These are phyloP conservation scores for Climacteris rufus DNA, from an alignment of 2,113 vertebrate species.

Conservation along the genomic window DNA sequence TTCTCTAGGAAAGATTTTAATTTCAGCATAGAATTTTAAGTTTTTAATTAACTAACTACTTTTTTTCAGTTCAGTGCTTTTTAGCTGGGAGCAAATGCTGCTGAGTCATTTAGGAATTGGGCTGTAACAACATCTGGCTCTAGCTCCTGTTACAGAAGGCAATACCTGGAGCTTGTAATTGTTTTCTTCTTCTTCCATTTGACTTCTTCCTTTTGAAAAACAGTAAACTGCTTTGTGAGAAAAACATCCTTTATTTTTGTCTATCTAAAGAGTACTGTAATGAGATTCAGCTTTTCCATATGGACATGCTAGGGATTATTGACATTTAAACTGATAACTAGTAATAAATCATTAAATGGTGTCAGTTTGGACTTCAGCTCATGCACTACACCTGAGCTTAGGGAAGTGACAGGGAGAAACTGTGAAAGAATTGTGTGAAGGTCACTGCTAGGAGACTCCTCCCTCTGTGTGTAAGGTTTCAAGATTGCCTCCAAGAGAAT, in stretches of 20 bases:
- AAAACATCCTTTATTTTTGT: neutral
- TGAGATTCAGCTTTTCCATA: neutral
- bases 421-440: neutral
- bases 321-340: neutral
- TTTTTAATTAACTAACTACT: constrained; percentile 76
- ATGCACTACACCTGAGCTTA: neutral
- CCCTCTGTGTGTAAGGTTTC: neutral
- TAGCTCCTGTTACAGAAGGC: neutral
- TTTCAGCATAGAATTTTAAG: constrained; percentile 73
- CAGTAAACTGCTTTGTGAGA: neutral
- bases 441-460: neutral
- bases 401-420: neutral
- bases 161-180: constrained; percentile 37
- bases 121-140: constrained; percentile 10
- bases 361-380: neutral
- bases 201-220: neutral
- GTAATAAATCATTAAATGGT: neutral
- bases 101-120: constrained; percentile 46
- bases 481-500: neutral
- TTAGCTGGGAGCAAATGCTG: constrained; percentile 33
- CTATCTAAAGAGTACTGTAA: neutral
- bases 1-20: constrained; percentile 66
- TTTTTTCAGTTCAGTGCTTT: constrained; percentile 69
- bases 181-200: constrained; percentile 26
- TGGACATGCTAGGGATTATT: neutral